A percentile compares a stretch with the other conserved stretches of the same genome.
phyloP scores from a whole-genome alignment of 2,113 vertebrate genomes.

The Lepus americanus region DNA sequence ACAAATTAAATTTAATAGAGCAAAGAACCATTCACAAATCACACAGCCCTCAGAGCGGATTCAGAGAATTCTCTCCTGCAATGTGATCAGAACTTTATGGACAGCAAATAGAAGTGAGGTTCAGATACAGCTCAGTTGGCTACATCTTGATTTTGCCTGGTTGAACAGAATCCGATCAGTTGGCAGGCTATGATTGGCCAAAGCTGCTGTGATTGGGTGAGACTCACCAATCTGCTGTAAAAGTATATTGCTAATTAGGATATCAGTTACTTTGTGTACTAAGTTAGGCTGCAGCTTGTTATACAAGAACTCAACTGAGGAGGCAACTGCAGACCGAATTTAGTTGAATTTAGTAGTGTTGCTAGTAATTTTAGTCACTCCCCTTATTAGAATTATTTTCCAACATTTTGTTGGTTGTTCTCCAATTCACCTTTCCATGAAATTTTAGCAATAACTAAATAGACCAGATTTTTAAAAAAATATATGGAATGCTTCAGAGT shows the following conservation, averaged over 20 bases:
- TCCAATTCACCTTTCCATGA: not conserved
- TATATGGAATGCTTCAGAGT: too few relatives aligned
- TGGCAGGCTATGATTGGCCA: not conserved
- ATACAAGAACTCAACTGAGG: not conserved
- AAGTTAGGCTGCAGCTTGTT: not conserved
- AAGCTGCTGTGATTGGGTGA: not conserved
- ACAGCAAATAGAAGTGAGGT: not conserved
- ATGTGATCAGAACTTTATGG: not conserved
- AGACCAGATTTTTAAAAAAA: slow-evolving; percentile 1
- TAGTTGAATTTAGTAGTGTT: not conserved
- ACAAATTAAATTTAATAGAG: not conserved
- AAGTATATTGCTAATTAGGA: not conserved
- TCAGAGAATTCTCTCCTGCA: not conserved
- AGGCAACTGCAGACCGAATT: not conserved
- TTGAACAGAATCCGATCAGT: not conserved
- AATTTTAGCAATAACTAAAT: not conserved
- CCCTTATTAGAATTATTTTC: not conserved
- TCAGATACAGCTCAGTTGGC: too few relatives aligned
- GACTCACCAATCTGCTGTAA: not conserved
- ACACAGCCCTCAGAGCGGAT: not conserved
- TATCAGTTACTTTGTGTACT: not conserved
- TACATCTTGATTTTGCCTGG: not conserved
- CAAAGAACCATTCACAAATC: not conserved
- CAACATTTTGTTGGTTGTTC: not conserved
- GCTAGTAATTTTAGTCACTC: not conserved